These are phyloP conservation scores for Acholoe squamosa DNA, from an alignment of 2,888 invertebrate genomes.

Conservation along the genomic window DNA sequence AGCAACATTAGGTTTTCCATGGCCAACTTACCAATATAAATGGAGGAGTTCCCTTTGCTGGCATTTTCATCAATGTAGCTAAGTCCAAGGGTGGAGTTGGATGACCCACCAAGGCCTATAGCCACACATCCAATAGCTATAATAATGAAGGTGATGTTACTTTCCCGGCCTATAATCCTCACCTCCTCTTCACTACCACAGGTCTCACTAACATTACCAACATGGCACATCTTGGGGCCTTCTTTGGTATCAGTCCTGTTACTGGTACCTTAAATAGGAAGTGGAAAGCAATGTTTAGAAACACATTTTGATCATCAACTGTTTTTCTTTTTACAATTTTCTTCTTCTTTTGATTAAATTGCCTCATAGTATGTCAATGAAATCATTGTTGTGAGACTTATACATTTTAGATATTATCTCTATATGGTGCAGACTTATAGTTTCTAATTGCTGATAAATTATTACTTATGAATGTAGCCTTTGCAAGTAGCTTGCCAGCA, in stretches of 20 bases:
- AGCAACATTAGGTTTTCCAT: too few species aligned
- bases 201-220: background rate
- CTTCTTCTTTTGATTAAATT: too few species aligned
- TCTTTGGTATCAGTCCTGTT: background rate
- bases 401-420: too few species aligned
- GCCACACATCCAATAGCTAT: conserved; percentile 41
- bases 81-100: conserved; percentile 24
- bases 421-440: too few species aligned
- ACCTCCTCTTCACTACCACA: conserved; percentile 34
- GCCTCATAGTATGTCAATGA: too few species aligned
- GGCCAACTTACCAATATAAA: conserved; percentile 32
- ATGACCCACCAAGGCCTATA: background rate
- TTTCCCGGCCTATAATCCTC: background rate
- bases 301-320: too few species aligned
- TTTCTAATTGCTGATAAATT: too few species aligned
- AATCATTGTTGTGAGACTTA: too few species aligned
- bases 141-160: background rate
- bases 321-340: too few species aligned
- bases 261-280: background rate
- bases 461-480: too few species aligned
- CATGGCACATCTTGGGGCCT: background rate
- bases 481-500: too few species aligned
- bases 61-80: conserved; percentile 50
- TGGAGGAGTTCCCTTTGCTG: background rate
- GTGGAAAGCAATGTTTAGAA: background rate